phyloP scores from a whole-genome alignment of 2,888 invertebrate species.

The Pyrgus malvae region DNA sequence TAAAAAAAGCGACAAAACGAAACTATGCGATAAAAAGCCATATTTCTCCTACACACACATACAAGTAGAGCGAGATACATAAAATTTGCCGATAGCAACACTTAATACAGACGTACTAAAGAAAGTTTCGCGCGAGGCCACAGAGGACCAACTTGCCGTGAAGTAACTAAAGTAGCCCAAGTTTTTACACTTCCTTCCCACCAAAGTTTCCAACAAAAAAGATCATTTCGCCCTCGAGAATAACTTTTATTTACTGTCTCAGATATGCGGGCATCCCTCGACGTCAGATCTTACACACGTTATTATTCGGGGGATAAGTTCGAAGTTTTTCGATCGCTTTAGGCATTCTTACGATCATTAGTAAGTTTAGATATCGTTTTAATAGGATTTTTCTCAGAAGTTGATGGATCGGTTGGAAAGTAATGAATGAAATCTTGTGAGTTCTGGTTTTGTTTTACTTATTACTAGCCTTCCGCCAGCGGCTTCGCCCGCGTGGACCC shows the following conservation, averaged over 20 bases:
- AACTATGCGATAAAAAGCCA: too few species aligned
- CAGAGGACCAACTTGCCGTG: conserved; percentile 31
- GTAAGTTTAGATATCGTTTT: too few species aligned
- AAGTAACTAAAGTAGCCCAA: conserved; percentile 32
- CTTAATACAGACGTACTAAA: neutral
- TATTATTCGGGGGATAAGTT: conserved; percentile 28
- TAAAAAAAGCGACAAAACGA: neutral
- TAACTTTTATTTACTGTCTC: conserved; percentile 38
- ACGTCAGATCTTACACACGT: conserved; percentile 30
- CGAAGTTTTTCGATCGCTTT: neutral
- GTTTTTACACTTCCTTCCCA: conserved; percentile 34
- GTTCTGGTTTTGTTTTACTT: too few species aligned
- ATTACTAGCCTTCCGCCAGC: too few species aligned
- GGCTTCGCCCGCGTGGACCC: too few species aligned
- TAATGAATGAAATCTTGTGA: too few species aligned
- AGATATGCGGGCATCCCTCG: conserved; percentile 35
- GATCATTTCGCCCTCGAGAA: conserved; percentile 33
- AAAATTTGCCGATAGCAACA: conserved; percentile 2
- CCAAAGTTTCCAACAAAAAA: conserved; percentile 30
- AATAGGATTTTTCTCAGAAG: too few species aligned
- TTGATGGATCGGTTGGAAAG: too few species aligned
- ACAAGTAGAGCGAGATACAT: neutral
- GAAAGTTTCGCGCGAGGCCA: conserved; percentile 5
- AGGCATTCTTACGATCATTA: neutral
- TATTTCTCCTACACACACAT: too few species aligned